Conservation (phyloP, 1,140 invertebrate species). For the Trialeurodes vaporariorum region DNA sequence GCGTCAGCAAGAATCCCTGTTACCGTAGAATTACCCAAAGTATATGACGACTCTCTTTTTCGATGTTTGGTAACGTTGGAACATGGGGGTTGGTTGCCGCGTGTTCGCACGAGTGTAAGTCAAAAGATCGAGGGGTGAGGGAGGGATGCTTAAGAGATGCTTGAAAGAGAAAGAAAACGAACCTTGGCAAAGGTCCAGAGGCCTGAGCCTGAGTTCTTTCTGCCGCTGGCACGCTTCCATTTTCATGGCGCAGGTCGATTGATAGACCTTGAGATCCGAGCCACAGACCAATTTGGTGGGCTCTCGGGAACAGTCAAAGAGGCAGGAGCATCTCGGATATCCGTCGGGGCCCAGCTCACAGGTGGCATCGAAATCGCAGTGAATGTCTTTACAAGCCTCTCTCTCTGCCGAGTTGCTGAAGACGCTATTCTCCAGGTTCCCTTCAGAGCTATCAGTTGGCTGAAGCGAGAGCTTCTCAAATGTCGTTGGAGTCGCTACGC, state of each 20-base stretch:
- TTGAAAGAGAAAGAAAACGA: background rate
- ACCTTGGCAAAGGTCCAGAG: conserved; percentile 74
- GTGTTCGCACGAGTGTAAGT: too few species aligned
- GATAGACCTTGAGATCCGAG: conserved; percentile 66
- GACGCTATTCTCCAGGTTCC: conserved; percentile 10
- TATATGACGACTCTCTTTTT: too few species aligned
- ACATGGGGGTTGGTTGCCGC: too few species aligned
- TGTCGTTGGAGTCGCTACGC: background rate
- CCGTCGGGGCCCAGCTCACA: conserved; percentile 63
- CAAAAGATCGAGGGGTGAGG: too few species aligned
- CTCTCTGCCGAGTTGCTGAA: conserved; percentile 24
- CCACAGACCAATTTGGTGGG: conserved; percentile 60
- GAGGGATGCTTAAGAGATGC: background rate
- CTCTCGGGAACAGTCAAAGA: conserved; percentile 49
- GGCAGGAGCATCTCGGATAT: conserved; percentile 62
- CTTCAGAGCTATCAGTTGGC: background rate
- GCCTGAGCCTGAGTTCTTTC: conserved; percentile 61
- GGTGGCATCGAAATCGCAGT: conserved; percentile 70
- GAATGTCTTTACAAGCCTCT: conserved; percentile 62
- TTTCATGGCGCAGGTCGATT: conserved; percentile 73
- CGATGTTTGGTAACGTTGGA: too few species aligned
- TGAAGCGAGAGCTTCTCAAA: background rate
- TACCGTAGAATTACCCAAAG: too few species aligned
- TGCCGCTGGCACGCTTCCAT: conserved; percentile 74
- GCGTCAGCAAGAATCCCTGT: too few species aligned